A percentile compares a stretch with the other conserved stretches of the same genome.
Conservation (phyloP, 2,888 invertebrate genomes). For the Agrotis exclamationis region DNA sequence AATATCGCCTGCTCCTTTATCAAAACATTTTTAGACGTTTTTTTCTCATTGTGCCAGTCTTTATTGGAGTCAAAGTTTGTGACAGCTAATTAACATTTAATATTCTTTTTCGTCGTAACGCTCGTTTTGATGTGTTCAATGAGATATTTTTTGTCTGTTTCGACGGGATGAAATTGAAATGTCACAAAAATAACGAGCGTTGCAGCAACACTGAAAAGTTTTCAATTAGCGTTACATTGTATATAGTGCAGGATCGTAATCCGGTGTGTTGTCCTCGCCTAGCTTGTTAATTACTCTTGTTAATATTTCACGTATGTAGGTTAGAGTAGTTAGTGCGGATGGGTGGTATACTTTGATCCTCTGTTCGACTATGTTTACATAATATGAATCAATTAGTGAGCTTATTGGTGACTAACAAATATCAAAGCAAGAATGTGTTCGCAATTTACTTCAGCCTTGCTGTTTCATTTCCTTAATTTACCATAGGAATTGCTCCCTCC, state of each 20-base stretch:
- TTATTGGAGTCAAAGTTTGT: constrained; percentile 69
- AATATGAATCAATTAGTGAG: constrained; percentile 28
- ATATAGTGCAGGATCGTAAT: constrained; percentile 42
- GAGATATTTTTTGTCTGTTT: constrained; percentile 65
- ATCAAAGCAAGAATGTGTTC: constrained; percentile 19
- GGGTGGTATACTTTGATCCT: constrained; percentile 45
- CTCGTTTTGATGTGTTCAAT: constrained; percentile 41
- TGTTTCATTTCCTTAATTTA: constrained; percentile 15
- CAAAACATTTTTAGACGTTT: constrained; percentile 59
- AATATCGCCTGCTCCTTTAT: constrained; percentile 64
- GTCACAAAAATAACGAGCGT: constrained; percentile 64
- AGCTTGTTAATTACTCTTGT: constrained; percentile 67
- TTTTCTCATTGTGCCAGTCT: constrained; percentile 59
- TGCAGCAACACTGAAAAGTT: constrained; percentile 60
- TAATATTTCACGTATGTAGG: constrained; percentile 56
- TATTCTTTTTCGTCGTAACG: constrained; percentile 56
- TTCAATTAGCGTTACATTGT: constrained; percentile 67
- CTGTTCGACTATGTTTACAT: constrained; percentile 29
- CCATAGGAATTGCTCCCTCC: not conserved
- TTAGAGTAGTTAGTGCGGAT: constrained; percentile 44
- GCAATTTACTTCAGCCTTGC: constrained; percentile 3
- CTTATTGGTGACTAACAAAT: constrained; percentile 21
- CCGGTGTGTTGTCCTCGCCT: constrained; percentile 53
- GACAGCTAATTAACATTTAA: constrained; percentile 74
- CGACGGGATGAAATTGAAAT: constrained; percentile 69